Conservation (phyloP, 2,113 vertebrate species). For the Delphinapterus leucas region DNA sequence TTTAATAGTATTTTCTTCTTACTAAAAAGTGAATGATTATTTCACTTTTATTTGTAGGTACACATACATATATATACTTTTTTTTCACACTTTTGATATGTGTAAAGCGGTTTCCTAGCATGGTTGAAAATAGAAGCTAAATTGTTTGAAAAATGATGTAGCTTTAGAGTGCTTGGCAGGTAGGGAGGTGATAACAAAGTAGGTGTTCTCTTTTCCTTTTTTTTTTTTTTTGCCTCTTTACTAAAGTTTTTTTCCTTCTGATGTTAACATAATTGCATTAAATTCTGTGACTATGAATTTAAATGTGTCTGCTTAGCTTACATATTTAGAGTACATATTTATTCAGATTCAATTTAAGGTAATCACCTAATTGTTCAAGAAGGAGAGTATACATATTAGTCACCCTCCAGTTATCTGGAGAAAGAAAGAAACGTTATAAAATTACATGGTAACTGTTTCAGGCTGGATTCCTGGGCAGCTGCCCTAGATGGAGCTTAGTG, state of each 20-base stretch:
- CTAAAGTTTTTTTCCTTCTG: not conserved
- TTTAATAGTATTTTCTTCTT: not conserved
- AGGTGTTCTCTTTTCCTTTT: not conserved
- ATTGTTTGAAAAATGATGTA: not conserved
- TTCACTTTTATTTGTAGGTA: not conserved
- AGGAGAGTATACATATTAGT: not conserved
- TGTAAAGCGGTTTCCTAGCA: not conserved
- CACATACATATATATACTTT: not conserved
- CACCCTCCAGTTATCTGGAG: not conserved
- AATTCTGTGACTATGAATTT: not conserved
- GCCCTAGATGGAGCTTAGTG: not conserved
- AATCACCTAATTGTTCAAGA: not conserved
- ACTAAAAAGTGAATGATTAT: not conserved
- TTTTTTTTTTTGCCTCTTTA: not conserved
- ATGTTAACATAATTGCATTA: slow-evolving; percentile 36
- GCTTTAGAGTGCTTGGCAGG: not conserved
- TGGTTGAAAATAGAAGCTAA: not conserved
- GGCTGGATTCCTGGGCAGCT: not conserved
- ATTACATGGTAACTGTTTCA: not conserved
- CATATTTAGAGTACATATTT: not conserved
- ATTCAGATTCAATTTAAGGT: not conserved
- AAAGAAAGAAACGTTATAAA: not conserved
- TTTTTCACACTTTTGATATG: not conserved
- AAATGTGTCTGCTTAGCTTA: not conserved
- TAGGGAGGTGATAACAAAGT: not conserved